These are phyloP conservation scores for Empis livida DNA, from an alignment of 2,888 invertebrate genomes.

Conservation along the genomic window DNA sequence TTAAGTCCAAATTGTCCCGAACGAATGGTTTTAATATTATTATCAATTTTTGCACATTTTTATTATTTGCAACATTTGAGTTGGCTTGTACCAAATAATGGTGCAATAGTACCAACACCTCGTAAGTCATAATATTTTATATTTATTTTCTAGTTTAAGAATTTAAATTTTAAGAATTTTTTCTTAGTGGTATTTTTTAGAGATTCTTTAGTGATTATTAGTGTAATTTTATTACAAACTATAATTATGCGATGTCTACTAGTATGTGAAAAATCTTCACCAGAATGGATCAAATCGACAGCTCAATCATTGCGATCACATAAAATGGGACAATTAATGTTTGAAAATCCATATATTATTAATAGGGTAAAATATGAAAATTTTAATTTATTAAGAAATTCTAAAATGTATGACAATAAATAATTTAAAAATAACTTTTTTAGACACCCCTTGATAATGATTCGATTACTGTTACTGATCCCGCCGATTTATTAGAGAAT, in stretches of 20 bases:
- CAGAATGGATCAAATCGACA: constrained; percentile 12
- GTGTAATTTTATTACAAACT: constrained; percentile 11
- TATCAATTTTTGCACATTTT: constrained; percentile 50
- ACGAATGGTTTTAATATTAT: constrained; percentile 41
- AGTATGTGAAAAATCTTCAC: constrained; percentile 4
- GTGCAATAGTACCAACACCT: constrained; percentile 44
- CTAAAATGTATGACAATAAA: background rate
- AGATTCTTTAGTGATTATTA: constrained; percentile 14
- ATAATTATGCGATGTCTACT: constrained; percentile 10
- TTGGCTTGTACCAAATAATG: constrained; percentile 46
- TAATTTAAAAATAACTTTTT: background rate
- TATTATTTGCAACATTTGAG: constrained; percentile 46
- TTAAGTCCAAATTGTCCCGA: constrained; percentile 45
- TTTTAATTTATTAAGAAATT: no score
- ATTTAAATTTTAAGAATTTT: background rate
- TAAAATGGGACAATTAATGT: constrained; percentile 11
- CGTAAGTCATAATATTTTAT: constrained; percentile 30
- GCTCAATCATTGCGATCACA: constrained; percentile 9
- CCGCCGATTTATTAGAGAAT: constrained; percentile 6
- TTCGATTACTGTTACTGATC: background rate
- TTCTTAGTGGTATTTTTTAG: constrained; percentile 16
- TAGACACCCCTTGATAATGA: constrained; percentile 3
- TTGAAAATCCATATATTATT: constrained; percentile 12
- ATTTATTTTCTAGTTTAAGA: no score
- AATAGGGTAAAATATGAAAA: constrained; percentile 1